These are phyloP conservation scores for Dinothrombium tinctorium DNA, from an alignment of 1,140 invertebrate genomes.

Conservation along the genomic window DNA sequence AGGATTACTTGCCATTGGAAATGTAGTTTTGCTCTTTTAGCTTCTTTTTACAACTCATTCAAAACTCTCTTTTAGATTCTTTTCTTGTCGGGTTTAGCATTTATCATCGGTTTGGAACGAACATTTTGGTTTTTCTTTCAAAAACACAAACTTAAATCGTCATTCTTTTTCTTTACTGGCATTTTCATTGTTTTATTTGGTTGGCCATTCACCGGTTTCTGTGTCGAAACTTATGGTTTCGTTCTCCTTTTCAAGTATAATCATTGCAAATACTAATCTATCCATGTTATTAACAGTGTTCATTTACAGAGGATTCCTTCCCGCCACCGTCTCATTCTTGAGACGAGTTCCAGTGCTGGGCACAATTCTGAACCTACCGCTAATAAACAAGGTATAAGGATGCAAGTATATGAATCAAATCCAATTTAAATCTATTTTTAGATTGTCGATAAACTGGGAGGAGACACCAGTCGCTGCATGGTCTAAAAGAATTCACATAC, in stretches of 20 bases:
- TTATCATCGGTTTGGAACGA: constrained; percentile 83
- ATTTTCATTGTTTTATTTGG: constrained; percentile 81
- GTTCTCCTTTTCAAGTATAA: constrained; percentile 27
- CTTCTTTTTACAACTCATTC: too few relatives aligned
- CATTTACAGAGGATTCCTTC: constrained; percentile 35
- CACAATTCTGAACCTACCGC: constrained; percentile 31
- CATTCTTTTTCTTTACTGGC: constrained; percentile 75
- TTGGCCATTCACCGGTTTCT: constrained; percentile 87
- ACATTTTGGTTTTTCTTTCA: constrained; percentile 97
- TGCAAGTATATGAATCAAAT: neutral
- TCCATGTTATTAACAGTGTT: too few relatives aligned
- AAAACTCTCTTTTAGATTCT: too few relatives aligned
- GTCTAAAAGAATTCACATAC: too few relatives aligned
- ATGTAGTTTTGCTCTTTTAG: too few relatives aligned
- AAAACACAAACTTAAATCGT: constrained; percentile 79
- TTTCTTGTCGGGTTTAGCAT: constrained; percentile 78
- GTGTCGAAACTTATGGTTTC: constrained; percentile 60
- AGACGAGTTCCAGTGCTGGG: constrained; percentile 35
- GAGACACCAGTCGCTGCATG: constrained; percentile 13
- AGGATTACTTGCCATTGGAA: constrained; percentile 89
- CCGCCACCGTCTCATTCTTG: constrained; percentile 37
- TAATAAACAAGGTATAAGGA: constrained; percentile 28
- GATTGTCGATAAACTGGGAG: constrained; percentile 12
- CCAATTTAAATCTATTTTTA: neutral
- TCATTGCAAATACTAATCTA: too few relatives aligned